A percentile compares a stretch with the other conserved stretches of the same genome.
phyloP scores from a whole-genome alignment of 2,888 invertebrate genomes.

The Xestoiulus laeticollis region DNA sequence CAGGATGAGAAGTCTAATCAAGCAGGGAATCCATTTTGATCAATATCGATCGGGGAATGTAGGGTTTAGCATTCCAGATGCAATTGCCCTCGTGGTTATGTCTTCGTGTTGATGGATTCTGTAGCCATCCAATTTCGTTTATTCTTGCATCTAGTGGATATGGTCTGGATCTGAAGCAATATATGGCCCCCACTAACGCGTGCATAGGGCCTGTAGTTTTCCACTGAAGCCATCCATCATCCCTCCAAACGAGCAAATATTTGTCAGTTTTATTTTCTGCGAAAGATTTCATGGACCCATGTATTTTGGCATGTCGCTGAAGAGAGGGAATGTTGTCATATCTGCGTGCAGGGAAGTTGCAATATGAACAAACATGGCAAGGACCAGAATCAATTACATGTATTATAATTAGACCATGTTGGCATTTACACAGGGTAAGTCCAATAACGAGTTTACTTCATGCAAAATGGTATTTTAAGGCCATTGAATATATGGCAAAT shows the following conservation, averaged over 20 bases:
- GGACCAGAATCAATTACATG: not conserved
- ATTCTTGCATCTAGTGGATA: not conserved
- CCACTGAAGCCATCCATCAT: not conserved
- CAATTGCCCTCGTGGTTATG: not conserved
- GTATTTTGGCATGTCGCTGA: not conserved
- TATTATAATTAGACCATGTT: not conserved
- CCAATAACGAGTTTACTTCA: too few relatives aligned
- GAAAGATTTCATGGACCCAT: not conserved
- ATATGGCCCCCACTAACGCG: not conserved
- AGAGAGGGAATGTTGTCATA: not conserved
- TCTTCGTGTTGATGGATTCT: conserved; percentile 9
- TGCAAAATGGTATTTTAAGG: too few relatives aligned
- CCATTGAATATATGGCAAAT: too few relatives aligned
- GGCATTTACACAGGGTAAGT: too few relatives aligned
- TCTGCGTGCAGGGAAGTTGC: not conserved
- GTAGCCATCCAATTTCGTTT: conserved; percentile 9
- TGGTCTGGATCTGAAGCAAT: not conserved
- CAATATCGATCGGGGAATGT: not conserved
- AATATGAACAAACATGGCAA: not conserved
- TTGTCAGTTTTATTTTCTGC: not conserved
- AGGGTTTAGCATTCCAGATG: not conserved
- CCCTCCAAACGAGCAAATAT: not conserved
- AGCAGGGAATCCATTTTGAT: not conserved
- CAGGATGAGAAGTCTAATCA: conserved; percentile 9
- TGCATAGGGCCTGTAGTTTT: not conserved